Base-by-base conservation (phyloP, 1,140 invertebrate genomes). In the Tetragonula clypearis region DNA sequence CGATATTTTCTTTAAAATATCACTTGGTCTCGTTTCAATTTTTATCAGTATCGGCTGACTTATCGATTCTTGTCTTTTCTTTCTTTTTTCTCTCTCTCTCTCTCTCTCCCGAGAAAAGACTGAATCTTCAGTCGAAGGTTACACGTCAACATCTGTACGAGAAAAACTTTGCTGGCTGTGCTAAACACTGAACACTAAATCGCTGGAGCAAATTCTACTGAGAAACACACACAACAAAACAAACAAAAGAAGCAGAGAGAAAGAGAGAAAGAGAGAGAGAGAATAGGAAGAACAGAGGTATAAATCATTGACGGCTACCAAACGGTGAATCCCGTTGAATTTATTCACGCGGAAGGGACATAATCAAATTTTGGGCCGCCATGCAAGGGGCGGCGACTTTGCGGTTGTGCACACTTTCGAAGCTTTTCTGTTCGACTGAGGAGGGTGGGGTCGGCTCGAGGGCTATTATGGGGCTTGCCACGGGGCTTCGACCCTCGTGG, bases 331-430 rank as follows among this genome's bases (percentile, higher is more conserved):
- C 89, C 84, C 55, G 76, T 79, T 68, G 86, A 73, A 80, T 83
- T 90, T 87, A 90, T 86, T 66, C 89, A 84, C 82, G 89, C 77
- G 90, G 90, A 90, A 90, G 88, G 85, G 87, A 87, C 89, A 90
- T 90, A 90, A 90, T 90, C 89, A 90, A 90, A 90, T 90, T 90
- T 90, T 60, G 62, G 82, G 71, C 89, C 90, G 87, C 90, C 90
- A 90, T 90, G 87, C 90, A 74, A 90, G 89, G 89, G 90, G 90
- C 90, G 90, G 89, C 87, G 76, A 90, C 90, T 90, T 72, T 90
- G 89, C 88, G 89, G 90, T 90, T 62, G 82, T 90, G 88, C 88
- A 90, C 89, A 85, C 86, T 89, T 90, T 87, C 88, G 35, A 87
- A 65, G 86, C 82, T 66, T 89, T 90, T 87, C 89, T 90, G 88